Evolutionary conservation across 1,140 invertebrate species (phyloP), one percentile per base, ranked within the genome.

Genomic region (Camponotus vicinus): DNA sequence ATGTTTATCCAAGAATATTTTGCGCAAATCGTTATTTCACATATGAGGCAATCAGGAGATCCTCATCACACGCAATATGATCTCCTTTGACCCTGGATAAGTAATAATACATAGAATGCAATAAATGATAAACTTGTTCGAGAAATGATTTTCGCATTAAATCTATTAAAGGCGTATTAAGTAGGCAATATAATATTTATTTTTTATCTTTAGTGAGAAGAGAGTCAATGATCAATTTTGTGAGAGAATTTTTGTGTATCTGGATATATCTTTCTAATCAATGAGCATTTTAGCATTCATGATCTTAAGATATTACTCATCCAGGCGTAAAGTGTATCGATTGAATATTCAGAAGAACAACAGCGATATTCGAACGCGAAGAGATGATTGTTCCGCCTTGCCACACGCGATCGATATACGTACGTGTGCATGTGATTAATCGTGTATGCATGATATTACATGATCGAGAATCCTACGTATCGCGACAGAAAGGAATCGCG

Each of bases 1-100:
- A 59, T 73, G 55, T 71, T 57, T 59, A 37, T 59, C 15, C 67
- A 59, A 70, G 66, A 80, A 52, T 27, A 45, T 52, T 71, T 80
- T 70, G 34, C 66, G 67, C 78, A 82, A 71, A 82, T 71, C 78
- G 78, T 82, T 57, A 57, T 42, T 82, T 71, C 59, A 37, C 78
- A n/a, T n/a, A 67, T n/a, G 37, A 40, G 37, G 5, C 52, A 40
- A 45, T 59, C 18, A 49, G 34, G 18, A 15, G 52, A 59, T 45
- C 49, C 15, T 70, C 37, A 71, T 82, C 52, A 37, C 66, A 52
- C 9, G 37, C 0, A 21, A 80, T 9, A 67, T 3, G 32, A 55
- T 80, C 15, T 13, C 7, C 18, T 18, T 71, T 73, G 66, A 61
- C 18, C 79, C 42, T 61, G 67, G 52, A 82, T 82, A 55, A 82